These are phyloP conservation scores for Siniperca knerii DNA, from an alignment of 2,113 vertebrate genomes.

Conservation along the genomic window DNA sequence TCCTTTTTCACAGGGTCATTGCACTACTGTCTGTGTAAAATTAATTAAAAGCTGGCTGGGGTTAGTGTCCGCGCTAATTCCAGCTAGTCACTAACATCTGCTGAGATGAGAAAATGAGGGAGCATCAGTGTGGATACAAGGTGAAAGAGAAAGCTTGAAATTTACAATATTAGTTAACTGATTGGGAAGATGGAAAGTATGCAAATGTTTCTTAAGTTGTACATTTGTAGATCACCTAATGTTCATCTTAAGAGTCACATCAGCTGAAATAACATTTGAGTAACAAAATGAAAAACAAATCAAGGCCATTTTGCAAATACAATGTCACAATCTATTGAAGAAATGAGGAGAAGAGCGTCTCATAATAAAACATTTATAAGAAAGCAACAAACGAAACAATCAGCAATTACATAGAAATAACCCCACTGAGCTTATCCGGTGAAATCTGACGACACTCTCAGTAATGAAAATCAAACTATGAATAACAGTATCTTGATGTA, in stretches of 20 bases:
- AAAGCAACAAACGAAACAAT: background rate
- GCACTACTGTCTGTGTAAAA: slow-evolving; percentile 79
- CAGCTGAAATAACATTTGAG: background rate
- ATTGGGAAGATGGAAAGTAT: background rate
- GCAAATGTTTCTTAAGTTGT: background rate
- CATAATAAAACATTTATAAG: background rate
- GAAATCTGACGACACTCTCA: background rate
- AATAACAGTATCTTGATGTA: slow-evolving; percentile 5
- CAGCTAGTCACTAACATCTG: slow-evolving; percentile 61
- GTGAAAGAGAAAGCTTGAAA: slow-evolving; percentile 14
- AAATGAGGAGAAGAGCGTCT: background rate
- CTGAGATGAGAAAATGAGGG: slow-evolving; percentile 40
- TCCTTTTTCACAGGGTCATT: slow-evolving; percentile 79
- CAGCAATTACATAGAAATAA: background rate
- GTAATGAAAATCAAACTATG: slow-evolving; percentile 5
- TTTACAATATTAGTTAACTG: background rate
- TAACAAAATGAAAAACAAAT: background rate
- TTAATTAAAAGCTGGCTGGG: slow-evolving; percentile 83
- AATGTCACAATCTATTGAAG: background rate
- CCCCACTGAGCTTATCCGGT: background rate
- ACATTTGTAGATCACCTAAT: background rate
- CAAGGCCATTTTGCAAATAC: background rate
- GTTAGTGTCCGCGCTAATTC: slow-evolving; percentile 71
- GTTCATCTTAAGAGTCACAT: background rate
- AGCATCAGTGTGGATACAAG: slow-evolving; percentile 5